Conservation (phyloP, 2,888 invertebrate species). For the Formica aserva region DNA sequence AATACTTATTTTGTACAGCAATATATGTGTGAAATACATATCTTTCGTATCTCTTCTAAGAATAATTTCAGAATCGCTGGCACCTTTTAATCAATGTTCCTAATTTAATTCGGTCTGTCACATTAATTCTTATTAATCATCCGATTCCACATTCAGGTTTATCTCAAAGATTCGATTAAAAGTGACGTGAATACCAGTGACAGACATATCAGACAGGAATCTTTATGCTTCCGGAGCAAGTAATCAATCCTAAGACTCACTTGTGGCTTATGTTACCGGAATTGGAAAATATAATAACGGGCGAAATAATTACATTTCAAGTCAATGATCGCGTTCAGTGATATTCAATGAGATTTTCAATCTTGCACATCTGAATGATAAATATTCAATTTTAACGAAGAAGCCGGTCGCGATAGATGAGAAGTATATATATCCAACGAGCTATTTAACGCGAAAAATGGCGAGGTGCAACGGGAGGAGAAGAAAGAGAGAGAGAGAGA, state of each 20-base stretch:
- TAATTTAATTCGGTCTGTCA: conserved; percentile 67
- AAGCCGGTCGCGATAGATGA: background rate
- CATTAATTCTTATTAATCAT: conserved; percentile 69
- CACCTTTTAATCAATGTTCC: conserved; percentile 50
- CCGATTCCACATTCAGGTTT: conserved; percentile 55
- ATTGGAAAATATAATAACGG: conserved; percentile 45
- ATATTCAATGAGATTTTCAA: conserved; percentile 18
- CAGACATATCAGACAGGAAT: conserved; percentile 54
- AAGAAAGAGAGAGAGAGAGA: background rate
- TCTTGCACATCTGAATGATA: background rate
- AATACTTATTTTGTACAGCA: conserved; percentile 32
- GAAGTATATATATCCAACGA: background rate
- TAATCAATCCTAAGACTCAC: conserved; percentile 57
- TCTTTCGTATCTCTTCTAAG: conserved; percentile 33
- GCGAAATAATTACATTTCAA: conserved; percentile 41
- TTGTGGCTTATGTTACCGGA: conserved; percentile 45
- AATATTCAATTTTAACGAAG: background rate
- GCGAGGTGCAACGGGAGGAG: background rate
- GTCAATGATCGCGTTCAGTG: conserved; percentile 36
- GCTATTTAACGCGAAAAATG: conserved; percentile 13
- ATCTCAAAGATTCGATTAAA: conserved; percentile 67
- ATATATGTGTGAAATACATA: conserved; percentile 26
- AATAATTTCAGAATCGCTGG: conserved; percentile 40
- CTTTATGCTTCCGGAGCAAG: conserved; percentile 46
- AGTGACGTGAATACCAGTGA: conserved; percentile 63